A percentile compares a stretch with the other conserved stretches of the same genome.
These are phyloP conservation scores for Oryzaephilus surinamensis DNA, from an alignment of 1,140 invertebrate species.

Conservation along the genomic window DNA sequence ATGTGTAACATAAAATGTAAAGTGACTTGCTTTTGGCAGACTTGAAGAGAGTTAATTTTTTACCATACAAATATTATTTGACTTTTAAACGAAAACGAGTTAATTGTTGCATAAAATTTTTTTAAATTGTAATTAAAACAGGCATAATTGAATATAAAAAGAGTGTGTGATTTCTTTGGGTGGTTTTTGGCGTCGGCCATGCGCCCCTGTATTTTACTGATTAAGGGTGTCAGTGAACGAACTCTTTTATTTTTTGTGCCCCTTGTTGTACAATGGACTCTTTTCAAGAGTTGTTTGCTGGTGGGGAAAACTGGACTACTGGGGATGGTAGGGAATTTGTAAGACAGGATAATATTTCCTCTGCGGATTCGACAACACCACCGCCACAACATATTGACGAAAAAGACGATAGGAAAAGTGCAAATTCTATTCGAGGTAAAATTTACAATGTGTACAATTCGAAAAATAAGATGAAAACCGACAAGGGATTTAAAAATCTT, in stretches of 20 bases:
- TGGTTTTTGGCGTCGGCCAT: constrained; percentile 27
- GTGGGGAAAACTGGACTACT: constrained; percentile 24
- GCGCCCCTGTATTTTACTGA: constrained; percentile 18
- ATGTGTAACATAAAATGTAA: no score
- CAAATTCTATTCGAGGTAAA: constrained; percentile 54
- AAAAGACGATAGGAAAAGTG: constrained; percentile 45
- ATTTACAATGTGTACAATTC: no score
- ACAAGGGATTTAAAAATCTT: no score
- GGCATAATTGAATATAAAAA: no score
- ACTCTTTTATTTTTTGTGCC: constrained; percentile 23
- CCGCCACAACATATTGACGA: constrained; percentile 33
- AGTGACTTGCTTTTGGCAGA: no score
- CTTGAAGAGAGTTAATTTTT: no score
- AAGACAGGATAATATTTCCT: constrained; percentile 20
- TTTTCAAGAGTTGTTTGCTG: constrained; percentile 32
- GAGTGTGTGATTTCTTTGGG: no score
- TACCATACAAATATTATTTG: no score
- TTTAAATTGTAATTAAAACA: no score
- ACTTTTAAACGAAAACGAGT: no score
- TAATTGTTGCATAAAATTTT: no score
- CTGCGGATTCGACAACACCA: constrained; percentile 27
- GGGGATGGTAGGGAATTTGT: constrained; percentile 19
- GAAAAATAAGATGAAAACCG: no score
- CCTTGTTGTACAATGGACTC: constrained; percentile 32
- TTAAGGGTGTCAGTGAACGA: constrained; percentile 19